A percentile compares a stretch with the other conserved stretches of the same genome.
Conservation (phyloP, 2,113 vertebrate species). For the Sinocyclocheilus grahami region DNA sequence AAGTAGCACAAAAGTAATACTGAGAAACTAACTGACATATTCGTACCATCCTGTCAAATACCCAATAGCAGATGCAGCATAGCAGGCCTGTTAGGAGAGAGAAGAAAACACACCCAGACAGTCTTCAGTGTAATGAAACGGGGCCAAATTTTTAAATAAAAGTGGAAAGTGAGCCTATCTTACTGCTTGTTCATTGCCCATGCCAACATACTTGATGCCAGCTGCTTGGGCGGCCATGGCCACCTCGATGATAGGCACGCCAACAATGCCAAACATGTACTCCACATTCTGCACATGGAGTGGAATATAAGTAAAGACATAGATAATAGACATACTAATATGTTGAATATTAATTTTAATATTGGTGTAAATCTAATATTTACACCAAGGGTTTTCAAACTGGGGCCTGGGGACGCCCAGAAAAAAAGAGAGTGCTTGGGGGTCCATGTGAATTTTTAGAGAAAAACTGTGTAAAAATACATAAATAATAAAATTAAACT, state of each 20-base stretch:
- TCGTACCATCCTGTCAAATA: constrained; percentile 91
- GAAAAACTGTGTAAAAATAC: not conserved
- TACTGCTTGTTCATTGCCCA: constrained; percentile 97
- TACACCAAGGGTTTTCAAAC: too few relatives aligned
- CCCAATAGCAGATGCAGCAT: constrained; percentile 91
- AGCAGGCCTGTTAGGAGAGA: constrained; percentile 83
- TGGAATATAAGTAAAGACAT: not conserved
- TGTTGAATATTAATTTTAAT: not conserved
- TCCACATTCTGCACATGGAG: constrained; percentile 77
- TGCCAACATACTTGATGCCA: constrained; percentile 92
- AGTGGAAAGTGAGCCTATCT: constrained; percentile 77
- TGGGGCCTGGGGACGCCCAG: not conserved
- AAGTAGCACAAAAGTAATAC: not conserved
- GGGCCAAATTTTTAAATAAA: not conserved
- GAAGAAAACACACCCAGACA: constrained; percentile 2
- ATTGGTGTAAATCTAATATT: too few relatives aligned
- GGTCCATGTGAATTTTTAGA: not conserved
- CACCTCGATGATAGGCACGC: constrained; percentile 88
- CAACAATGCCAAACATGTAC: constrained; percentile 94
- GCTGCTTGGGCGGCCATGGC: constrained; percentile 87
- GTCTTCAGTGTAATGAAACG: not conserved
- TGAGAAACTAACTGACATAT: not conserved
- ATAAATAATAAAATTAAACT: not conserved
- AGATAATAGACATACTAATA: not conserved
- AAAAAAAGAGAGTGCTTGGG: not conserved